phyloP scores from a whole-genome alignment of 2,113 vertebrate species.

The Eudyptes chrysolophus region DNA sequence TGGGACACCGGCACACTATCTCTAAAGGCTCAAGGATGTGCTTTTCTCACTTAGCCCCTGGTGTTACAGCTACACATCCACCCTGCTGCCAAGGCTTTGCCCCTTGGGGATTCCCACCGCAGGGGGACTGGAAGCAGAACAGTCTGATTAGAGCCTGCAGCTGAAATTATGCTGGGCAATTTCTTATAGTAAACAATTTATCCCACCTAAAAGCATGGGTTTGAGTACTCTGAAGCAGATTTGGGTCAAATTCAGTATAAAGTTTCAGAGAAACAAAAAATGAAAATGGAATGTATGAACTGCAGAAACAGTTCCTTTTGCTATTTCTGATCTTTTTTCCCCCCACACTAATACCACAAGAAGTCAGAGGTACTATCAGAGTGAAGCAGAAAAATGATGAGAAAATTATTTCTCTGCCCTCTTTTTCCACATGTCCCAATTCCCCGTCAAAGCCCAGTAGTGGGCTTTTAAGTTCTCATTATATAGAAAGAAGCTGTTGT shows the following conservation, averaged over 20 bases:
- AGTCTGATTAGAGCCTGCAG: not conserved
- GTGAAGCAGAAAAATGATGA: not conserved
- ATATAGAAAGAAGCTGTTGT: not conserved
- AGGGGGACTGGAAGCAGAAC: not conserved
- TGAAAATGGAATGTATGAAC: not conserved
- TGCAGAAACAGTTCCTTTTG: not conserved
- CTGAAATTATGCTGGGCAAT: not conserved
- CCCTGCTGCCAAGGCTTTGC: not conserved
- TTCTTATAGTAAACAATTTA: not conserved
- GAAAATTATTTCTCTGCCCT: not conserved
- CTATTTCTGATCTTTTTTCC: not conserved
- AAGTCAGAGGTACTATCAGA: not conserved
- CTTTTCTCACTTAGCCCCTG: not conserved
- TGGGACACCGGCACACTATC: not conserved
- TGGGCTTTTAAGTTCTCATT: not conserved
- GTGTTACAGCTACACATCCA: not conserved
- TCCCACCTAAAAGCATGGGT: not conserved
- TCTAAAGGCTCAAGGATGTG: not conserved
- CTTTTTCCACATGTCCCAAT: not conserved
- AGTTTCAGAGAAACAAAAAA: not conserved
- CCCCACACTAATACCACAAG: not conserved
- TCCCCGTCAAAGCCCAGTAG: not conserved
- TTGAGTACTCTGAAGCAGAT: not conserved
- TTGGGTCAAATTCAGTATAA: not conserved
- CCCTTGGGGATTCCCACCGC: not conserved